phyloP scores from a whole-genome alignment of 2,797 vertebrate species.

The Adrianichthys oophorus region DNA sequence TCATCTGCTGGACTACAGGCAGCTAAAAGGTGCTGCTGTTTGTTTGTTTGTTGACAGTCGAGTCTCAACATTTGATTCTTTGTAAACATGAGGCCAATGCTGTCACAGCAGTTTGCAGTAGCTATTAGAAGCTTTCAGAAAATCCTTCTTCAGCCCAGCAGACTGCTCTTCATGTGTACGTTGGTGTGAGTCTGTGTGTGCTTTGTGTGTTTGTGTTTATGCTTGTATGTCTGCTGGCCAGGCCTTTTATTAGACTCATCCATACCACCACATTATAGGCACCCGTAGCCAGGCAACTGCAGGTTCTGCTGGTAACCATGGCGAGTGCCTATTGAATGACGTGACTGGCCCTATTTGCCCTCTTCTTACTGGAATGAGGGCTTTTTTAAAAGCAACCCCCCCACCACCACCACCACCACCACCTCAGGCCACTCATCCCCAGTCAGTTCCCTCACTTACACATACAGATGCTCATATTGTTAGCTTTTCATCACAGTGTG shows the following conservation, averaged over 20 bases:
- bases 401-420: too few species aligned
- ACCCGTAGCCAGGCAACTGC: constrained; percentile 82
- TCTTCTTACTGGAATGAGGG: constrained; percentile 70
- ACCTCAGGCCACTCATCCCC: constrained; percentile 20
- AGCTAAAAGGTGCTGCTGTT: neutral
- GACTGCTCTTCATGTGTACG: constrained; percentile 36
- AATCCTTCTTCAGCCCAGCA: constrained; percentile 53
- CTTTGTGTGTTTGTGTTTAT: constrained; percentile 47
- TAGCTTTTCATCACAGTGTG: constrained; percentile 9
- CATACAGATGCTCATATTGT: constrained; percentile 44
- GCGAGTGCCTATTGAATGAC: constrained; percentile 79
- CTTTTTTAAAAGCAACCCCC: constrained; percentile 67
- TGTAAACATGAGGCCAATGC: constrained; percentile 37
- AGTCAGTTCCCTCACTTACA: constrained; percentile 24
- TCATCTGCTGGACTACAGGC: neutral
- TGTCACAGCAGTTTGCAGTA: constrained; percentile 53
- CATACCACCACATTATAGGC: constrained; percentile 82
- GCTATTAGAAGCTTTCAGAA: constrained; percentile 47
- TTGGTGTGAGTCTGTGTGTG: constrained; percentile 31
- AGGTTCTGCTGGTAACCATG: constrained; percentile 81
- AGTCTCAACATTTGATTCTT: constrained; percentile 14
- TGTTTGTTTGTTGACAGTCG: constrained; percentile 6
- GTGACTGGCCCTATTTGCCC: constrained; percentile 71
- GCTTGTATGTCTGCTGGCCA: constrained; percentile 72
- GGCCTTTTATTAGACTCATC: constrained; percentile 79